These are phyloP conservation scores for Calidris pygmaea DNA, from an alignment of 2,113 vertebrate genomes.

Conservation along the genomic window DNA sequence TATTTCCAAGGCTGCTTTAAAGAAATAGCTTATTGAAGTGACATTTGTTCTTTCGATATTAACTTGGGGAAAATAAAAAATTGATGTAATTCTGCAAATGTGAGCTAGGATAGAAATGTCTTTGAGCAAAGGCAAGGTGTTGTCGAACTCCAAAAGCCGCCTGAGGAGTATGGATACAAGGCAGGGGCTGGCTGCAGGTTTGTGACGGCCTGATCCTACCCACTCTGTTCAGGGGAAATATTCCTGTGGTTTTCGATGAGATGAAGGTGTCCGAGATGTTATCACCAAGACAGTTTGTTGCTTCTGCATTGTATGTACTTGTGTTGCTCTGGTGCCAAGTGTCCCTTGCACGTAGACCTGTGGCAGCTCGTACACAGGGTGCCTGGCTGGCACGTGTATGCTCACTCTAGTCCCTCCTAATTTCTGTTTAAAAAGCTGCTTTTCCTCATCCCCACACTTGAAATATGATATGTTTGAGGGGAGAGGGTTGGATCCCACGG, in stretches of 20 bases:
- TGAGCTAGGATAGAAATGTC: background rate
- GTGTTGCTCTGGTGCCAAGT: background rate
- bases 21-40: background rate
- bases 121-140: background rate
- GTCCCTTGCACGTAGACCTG: background rate
- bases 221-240: background rate
- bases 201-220: background rate
- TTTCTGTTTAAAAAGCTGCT: background rate
- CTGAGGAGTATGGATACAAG: background rate
- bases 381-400: accelerated
- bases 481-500: background rate
- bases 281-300: background rate
- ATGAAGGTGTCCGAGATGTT: background rate
- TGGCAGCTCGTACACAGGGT: accelerated
- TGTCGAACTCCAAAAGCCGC: background rate
- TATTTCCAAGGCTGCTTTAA: background rate
- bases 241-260: background rate
- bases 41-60: background rate
- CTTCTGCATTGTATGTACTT: background rate
- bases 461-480: background rate
- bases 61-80: background rate
- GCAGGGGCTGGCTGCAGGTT: background rate
- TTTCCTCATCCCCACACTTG: background rate
- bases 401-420: accelerated
- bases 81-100: background rate